phyloP scores from a whole-genome alignment of 2,797 vertebrate genomes.

The Karalla daura region DNA sequence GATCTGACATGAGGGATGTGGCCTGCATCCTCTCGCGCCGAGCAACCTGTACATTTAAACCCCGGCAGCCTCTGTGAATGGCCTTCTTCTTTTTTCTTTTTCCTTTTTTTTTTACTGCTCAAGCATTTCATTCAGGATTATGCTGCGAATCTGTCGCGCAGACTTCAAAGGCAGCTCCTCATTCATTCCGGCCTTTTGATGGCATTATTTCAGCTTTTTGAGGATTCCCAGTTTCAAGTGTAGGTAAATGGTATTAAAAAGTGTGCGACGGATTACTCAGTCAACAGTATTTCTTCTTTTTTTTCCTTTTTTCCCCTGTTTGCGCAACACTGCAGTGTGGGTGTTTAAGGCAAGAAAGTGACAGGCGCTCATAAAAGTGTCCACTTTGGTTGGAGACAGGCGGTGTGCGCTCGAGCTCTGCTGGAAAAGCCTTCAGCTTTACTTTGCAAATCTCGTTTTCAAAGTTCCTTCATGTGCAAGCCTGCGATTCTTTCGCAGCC shows the following conservation, averaged over 20 bases:
- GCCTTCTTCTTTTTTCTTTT: conserved; percentile 46
- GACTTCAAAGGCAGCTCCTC: conserved; percentile 54
- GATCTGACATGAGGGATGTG: conserved; percentile 28
- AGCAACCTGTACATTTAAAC: conserved; percentile 29
- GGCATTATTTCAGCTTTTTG: conserved; percentile 44
- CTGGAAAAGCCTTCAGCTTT: background rate
- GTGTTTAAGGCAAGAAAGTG: conserved; percentile 20
- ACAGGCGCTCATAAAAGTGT: conserved; percentile 10
- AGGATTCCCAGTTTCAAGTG: conserved; percentile 54
- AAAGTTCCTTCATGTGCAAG: background rate
- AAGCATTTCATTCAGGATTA: conserved; percentile 53
- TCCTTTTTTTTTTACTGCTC: conserved; percentile 47
- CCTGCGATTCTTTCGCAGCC: conserved; percentile 1
- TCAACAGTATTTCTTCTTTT: no score
- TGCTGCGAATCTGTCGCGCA: conserved; percentile 42
- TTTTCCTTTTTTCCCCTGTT: conserved; percentile 34
- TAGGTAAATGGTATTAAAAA: conserved; percentile 45
- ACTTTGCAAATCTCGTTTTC: conserved; percentile 10
- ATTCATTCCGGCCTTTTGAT: conserved; percentile 57
- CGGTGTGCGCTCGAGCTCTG: background rate
- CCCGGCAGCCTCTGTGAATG: conserved; percentile 27
- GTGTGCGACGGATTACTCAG: conserved; percentile 36
- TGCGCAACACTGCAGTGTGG: conserved; percentile 12
- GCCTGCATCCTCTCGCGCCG: conserved; percentile 36
- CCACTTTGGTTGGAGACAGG: conserved; percentile 3